These are phyloP conservation scores for Etheostoma perlongum DNA, from an alignment of 2,797 vertebrate species.

Conservation along the genomic window DNA sequence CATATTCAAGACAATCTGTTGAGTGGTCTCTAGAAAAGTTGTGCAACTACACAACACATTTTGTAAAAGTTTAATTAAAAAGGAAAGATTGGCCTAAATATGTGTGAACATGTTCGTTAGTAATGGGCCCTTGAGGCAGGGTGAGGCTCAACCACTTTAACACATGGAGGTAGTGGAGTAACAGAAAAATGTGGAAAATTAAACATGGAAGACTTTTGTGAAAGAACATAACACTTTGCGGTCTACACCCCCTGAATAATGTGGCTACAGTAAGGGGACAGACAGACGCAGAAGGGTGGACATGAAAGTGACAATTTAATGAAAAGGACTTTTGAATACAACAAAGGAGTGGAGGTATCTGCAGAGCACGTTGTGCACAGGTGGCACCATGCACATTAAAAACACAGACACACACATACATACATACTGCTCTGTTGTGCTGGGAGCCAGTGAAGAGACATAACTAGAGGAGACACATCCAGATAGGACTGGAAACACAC, in stretches of 20 bases:
- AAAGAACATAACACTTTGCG: not conserved
- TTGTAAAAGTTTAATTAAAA: not conserved
- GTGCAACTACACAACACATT: not conserved
- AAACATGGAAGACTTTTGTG: not conserved
- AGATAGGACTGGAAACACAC: slow-evolving; percentile 49
- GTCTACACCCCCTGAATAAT: not conserved
- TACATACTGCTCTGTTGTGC: slow-evolving; percentile 35
- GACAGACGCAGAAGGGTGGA: not conserved
- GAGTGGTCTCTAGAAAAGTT: not conserved
- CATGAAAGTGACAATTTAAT: slow-evolving; percentile 12
- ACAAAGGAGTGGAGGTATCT: slow-evolving; percentile 28
- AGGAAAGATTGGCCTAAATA: not conserved
- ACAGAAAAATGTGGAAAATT: not conserved
- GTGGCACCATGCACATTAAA: slow-evolving; percentile 28
- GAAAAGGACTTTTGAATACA: slow-evolving; percentile 32
- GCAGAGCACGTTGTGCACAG: slow-evolving; percentile 17
- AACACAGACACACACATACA: slow-evolving; percentile 20
- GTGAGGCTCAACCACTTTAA: not conserved
- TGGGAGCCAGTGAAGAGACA: slow-evolving; percentile 55
- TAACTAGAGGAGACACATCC: slow-evolving; percentile 69
- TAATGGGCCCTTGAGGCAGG: not conserved
- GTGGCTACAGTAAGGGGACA: not conserved
- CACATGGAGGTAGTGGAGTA: not conserved
- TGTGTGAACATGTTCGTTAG: not conserved
- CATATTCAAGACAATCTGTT: not conserved